phyloP scores from a whole-genome alignment of 2,888 invertebrate genomes.

The Heliconius ethilla region DNA sequence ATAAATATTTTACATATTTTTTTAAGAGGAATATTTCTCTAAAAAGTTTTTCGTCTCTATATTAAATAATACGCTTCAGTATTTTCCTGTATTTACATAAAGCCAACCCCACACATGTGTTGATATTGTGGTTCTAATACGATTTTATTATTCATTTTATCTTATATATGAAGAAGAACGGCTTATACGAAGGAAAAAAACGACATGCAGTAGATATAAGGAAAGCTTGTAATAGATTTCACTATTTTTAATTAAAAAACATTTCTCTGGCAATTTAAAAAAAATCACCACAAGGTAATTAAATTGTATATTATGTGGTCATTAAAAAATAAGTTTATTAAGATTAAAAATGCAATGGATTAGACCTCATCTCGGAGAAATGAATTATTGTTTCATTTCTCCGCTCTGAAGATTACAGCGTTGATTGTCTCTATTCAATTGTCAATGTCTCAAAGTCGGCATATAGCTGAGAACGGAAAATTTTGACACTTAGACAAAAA shows the following conservation, averaged over 20 bases:
- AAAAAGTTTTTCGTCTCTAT: not conserved
- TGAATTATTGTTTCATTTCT: no score
- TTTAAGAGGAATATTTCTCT: not conserved
- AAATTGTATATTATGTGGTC: no score
- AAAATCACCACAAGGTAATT: no score
- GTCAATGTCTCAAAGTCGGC: not conserved
- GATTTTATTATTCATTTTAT: conserved; percentile 24
- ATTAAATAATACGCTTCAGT: conserved; percentile 17
- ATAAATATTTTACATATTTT: conserved; percentile 10
- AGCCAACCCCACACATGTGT: conserved; percentile 18
- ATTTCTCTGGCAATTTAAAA: no score
- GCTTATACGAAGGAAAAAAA: not conserved
- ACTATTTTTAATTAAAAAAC: conserved; percentile 4
- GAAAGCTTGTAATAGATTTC: conserved; percentile 2
- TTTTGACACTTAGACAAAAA: not conserved
- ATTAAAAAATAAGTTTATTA: no score
- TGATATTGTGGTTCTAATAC: conserved; percentile 30
- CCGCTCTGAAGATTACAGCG: no score
- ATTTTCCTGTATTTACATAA: conserved; percentile 30
- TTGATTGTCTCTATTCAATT: not conserved
- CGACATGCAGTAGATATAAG: not conserved
- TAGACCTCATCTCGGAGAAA: no score
- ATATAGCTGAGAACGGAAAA: not conserved
- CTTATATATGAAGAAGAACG: conserved; percentile 3
- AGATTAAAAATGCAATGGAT: no score